These are phyloP conservation scores for Gambelia wislizenii DNA, from an alignment of 2,797 vertebrate genomes.

Conservation along the genomic window DNA sequence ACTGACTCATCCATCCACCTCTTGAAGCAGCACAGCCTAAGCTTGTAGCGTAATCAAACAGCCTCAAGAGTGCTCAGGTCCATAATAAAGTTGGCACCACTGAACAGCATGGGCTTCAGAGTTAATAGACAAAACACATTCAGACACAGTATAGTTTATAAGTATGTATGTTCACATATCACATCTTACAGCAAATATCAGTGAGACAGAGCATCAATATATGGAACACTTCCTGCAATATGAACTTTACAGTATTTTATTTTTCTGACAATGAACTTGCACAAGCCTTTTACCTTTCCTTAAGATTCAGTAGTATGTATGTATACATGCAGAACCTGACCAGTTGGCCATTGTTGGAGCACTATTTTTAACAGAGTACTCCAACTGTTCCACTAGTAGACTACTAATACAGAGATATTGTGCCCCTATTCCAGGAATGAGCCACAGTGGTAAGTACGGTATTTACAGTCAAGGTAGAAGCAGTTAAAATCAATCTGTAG, in stretches of 20 bases:
- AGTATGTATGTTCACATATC: background rate
- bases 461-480: background rate
- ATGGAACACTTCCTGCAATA: background rate
- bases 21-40: slow-evolving; percentile 36
- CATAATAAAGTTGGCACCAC: background rate
- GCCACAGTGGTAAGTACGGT: background rate
- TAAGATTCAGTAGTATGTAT: background rate
- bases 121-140: too few relatives aligned
- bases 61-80: background rate
- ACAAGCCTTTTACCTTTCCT: background rate
- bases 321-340: background rate
- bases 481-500: slow-evolving; percentile 22
- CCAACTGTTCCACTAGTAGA: background rate
- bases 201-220: background rate
- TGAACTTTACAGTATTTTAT: too few relatives aligned
- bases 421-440: background rate
- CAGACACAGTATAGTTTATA: background rate
- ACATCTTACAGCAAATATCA: background rate
- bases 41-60: slow-evolving; percentile 3
- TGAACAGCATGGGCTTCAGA: background rate
- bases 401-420: too few relatives aligned
- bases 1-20: slow-evolving; percentile 18
- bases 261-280: background rate
- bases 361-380: background rate
- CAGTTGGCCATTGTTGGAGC: background rate